Base-by-base conservation (phyloP, 2,797 vertebrate genomes). In the Urophycis tenuis region DNA sequence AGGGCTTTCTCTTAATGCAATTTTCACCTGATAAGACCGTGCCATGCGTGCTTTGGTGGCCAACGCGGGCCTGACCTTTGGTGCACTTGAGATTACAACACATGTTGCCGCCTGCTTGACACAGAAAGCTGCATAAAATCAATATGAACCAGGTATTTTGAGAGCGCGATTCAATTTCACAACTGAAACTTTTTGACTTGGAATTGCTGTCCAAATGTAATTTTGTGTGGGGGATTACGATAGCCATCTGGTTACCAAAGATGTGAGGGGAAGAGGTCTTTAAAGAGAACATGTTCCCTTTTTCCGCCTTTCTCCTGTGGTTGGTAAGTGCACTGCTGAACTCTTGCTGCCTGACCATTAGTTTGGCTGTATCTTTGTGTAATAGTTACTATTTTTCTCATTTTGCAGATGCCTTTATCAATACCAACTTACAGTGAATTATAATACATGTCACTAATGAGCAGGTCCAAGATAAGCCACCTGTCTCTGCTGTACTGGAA, bases 1-100 rank as follows among this genome's bases (percentile, higher is more conserved):
- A 83, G 77, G 77, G 76, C 64, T 53, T 32, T 45, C 75, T 49
- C 74, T 76, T 75, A 73, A 74, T 41, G 75, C 75, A 76, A 69
- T 74, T 75, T 82, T 81, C 64, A 77, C 71, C 76, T 72, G 81
- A 81, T 80, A 79, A 74, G 73, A 82, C 82, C 78, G 76, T 41
- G 70, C 35, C 30, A 73, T 73, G 32, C 74, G 41, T 29, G 14
- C 6, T 36, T n/a, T 25, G 36, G 67, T 74, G 32, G 29, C 17
- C 73, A 71, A 72, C 75, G n/a, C 35, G 73, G 72, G 41, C 76
- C 72, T 33, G 30, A 80, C 75, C 77, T 81, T 39, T 79, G 71
- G 25, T 71, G 34, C 74, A 69, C 77, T 73, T 76, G 73, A 14
- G 78, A 75, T 64, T 41, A 69, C 71, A 74, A 77, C 19, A 73